Evolutionary conservation across 2,113 vertebrate species (phyloP).

Genomic region (Phocoena phocoena): DNA sequence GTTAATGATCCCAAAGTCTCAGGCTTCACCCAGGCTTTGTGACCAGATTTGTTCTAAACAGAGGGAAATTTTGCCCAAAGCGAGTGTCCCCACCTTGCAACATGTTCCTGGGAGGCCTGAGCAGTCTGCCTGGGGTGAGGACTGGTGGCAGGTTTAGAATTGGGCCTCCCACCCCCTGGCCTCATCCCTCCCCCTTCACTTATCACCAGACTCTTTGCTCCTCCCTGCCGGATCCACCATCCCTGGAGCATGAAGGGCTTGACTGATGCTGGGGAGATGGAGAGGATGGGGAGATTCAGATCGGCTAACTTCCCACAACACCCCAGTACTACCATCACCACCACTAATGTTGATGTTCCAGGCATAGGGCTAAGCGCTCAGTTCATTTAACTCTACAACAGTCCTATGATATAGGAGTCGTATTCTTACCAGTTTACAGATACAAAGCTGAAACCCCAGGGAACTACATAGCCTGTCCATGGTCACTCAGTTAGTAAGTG

Average conservation of each 20-base stretch:
- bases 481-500: not conserved
- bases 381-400: not conserved
- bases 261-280: not conserved
- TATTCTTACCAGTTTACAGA: not conserved
- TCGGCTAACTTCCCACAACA: not conserved
- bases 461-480: not conserved
- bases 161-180: not conserved
- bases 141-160: not conserved
- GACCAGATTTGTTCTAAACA: not conserved
- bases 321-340: not conserved
- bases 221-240: not conserved
- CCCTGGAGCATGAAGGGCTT: not conserved
- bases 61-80: not conserved
- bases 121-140: not conserved
- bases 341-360: fast-evolving
- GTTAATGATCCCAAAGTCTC: not conserved
- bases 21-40: not conserved
- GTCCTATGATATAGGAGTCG: not conserved
- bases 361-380: not conserved
- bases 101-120: not conserved
- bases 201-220: not conserved
- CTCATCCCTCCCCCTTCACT: not conserved
- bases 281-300: fast-evolving
- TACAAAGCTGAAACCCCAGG: not conserved
- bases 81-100: not conserved